Evolutionary conservation across 2,113 vertebrate genomes (phyloP).

Genomic region (Eptatretus burgeri): DNA sequence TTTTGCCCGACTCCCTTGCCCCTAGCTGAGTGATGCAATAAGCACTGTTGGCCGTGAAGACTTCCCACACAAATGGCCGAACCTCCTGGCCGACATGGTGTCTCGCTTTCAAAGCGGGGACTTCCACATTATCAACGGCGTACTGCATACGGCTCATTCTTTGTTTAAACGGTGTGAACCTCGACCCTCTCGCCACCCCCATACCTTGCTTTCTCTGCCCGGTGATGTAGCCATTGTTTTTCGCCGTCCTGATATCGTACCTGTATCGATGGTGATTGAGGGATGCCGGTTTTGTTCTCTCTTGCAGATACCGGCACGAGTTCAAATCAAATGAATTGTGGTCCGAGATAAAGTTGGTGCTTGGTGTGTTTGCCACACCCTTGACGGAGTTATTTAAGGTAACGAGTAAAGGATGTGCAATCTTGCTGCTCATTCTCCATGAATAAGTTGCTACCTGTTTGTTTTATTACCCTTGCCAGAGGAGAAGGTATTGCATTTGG

Average conservation of each 20-base stretch:
- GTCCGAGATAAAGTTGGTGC: constrained; percentile 81
- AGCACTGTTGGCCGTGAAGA: constrained; percentile 92
- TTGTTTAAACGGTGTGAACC: constrained; percentile 61
- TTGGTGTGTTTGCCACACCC: constrained; percentile 74
- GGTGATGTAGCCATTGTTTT: too few species aligned
- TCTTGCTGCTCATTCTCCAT: too few species aligned
- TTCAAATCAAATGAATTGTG: constrained; percentile 95
- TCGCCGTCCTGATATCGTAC: too few species aligned
- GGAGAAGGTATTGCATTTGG: too few species aligned
- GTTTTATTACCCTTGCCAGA: too few species aligned
- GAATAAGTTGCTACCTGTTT: too few species aligned
- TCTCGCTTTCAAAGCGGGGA: constrained; percentile 80
- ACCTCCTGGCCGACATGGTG: constrained; percentile 83
- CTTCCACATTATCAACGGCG: constrained; percentile 86
- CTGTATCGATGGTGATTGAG: neutral
- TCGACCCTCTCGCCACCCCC: neutral
- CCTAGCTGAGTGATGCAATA: constrained; percentile 78
- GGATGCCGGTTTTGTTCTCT: constrained; percentile 6
- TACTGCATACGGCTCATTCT: constrained; percentile 78
- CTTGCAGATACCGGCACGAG: constrained; percentile 64
- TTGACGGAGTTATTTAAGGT: constrained; percentile 94
- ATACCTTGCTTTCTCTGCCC: too few species aligned
- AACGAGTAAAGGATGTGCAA: constrained; percentile 8
- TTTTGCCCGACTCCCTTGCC: neutral
- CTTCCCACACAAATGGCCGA: constrained; percentile 91